Evolutionary conservation across 2,888 invertebrate genomes (phyloP), one percentile per base, ranked within the genome.

Genomic region (Dichetophora obliterata): DNA sequence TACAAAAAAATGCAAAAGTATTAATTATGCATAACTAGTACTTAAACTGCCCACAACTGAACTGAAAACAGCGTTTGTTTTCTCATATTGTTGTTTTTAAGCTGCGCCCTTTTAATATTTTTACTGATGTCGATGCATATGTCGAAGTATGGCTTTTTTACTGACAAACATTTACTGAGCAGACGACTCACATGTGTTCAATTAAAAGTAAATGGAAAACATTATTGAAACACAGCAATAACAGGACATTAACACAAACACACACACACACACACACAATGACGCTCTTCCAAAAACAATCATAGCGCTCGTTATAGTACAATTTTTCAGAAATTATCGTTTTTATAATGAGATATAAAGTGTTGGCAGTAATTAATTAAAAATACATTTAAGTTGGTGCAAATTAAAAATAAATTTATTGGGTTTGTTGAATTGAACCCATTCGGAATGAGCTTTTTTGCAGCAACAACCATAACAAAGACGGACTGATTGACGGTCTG

Each of bases 171-270:
- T 65, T 43, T 34, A 37, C 34, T 65, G 31, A n/a, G 63, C 63
- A 65, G 19, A 65, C 37, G 31, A 65, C 31, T 65, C 63, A 65
- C 63, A 65, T 65, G 63, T 65, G 63, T 65, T 65, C 63, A 65
- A 65, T 65, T 65, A 65, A 65, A 34, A 34, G n/a, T 65, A 37
- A 65, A 65, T 65, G 63, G 63, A 65, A 65, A 37, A 31, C 63
- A 65, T 65, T 65, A 65, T 31, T 65, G 63, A 37, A 34, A 31
- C 34, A 65, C 31, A 27, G 27, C 14, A 27, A 59, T 27, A 16
- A 24, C 9, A 24, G 22, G 9, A 59, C 59, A 54, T 5, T 1
- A 2, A 24, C 54, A 54, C 22, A 54, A 31, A n/a, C 6, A 54
- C 19, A 24, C 54, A 54, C 9, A 54, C 11, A 24, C 54, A 54